Percentiles rank a stretch among this genome's conserved stretches.
Evolutionary conservation across 2,113 vertebrate species (phyloP).

Genomic region (Silurus meridionalis): DNA sequence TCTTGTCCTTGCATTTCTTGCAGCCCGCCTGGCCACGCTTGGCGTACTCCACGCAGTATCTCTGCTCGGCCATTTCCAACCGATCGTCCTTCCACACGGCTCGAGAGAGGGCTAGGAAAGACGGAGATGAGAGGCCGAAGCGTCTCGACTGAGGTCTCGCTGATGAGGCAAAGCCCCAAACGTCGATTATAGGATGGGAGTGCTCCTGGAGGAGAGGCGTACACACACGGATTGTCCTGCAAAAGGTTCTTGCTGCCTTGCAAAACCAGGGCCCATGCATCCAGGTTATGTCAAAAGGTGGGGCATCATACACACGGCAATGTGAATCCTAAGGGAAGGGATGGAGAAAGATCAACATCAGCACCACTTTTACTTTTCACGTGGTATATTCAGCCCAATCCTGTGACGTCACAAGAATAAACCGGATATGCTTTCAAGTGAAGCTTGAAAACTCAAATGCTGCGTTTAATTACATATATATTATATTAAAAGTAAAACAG

Average conservation of each 20-base stretch:
- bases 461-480: neutral
- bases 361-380: neutral
- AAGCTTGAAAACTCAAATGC: neutral
- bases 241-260: slow-evolving; percentile 47
- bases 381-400: neutral
- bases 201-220: neutral
- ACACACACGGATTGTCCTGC: slow-evolving; percentile 19
- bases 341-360: neutral
- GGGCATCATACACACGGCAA: slow-evolving; percentile 1
- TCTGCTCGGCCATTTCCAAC: slow-evolving; percentile 86
- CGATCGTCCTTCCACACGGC: slow-evolving; percentile 43
- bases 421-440: neutral
- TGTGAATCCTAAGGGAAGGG: slow-evolving; percentile 5
- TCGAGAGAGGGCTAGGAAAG: neutral
- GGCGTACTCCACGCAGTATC: slow-evolving; percentile 93
- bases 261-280: slow-evolving; percentile 60
- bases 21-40: slow-evolving; percentile 93
- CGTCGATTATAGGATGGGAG: neutral
- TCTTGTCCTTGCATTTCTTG: slow-evolving; percentile 98
- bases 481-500: neutral
- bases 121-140: slow-evolving; percentile 18
- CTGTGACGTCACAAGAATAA: neutral
- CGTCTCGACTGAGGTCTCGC: neutral
- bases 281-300: slow-evolving; percentile 41
- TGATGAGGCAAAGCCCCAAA: neutral